These are phyloP conservation scores for Heliconius hermathena DNA, from an alignment of 1,140 invertebrate species.

Conservation along the genomic window DNA sequence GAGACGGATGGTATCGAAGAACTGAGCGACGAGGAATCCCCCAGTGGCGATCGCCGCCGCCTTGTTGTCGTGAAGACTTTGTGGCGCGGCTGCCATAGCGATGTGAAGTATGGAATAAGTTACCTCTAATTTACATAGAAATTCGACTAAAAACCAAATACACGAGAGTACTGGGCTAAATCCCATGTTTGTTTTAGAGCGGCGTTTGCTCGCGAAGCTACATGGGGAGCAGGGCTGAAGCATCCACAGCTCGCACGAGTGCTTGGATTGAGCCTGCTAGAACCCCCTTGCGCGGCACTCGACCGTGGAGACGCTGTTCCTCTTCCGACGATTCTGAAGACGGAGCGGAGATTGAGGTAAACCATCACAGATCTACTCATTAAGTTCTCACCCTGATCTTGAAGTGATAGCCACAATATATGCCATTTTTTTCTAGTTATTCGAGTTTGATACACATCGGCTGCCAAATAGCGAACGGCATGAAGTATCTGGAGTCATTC, in stretches of 20 bases:
- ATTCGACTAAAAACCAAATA: not conserved
- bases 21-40: constrained; percentile 70
- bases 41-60: constrained; percentile 59
- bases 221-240: constrained; percentile 89
- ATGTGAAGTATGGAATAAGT: constrained; percentile 62
- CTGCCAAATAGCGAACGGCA: constrained; percentile 92
- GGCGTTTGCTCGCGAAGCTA: constrained; percentile 93
- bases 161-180: not conserved
- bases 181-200: constrained; percentile 69
- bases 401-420: not conserved
- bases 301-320: constrained; percentile 94
- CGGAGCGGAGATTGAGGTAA: constrained; percentile 41
- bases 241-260: constrained; percentile 93
- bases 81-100: constrained; percentile 76
- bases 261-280: constrained; percentile 91
- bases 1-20: constrained; percentile 75
- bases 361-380: not conserved
- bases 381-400: not conserved
- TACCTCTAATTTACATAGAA: not conserved
- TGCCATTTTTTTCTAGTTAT: constrained; percentile 83
- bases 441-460: constrained; percentile 91
- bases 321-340: constrained; percentile 87
- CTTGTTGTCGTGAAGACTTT: constrained; percentile 75
- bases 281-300: constrained; percentile 92
- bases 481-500: constrained; percentile 91